These are phyloP conservation scores for Syngnathus acus DNA, from an alignment of 2,797 vertebrate species.

Conservation along the genomic window DNA sequence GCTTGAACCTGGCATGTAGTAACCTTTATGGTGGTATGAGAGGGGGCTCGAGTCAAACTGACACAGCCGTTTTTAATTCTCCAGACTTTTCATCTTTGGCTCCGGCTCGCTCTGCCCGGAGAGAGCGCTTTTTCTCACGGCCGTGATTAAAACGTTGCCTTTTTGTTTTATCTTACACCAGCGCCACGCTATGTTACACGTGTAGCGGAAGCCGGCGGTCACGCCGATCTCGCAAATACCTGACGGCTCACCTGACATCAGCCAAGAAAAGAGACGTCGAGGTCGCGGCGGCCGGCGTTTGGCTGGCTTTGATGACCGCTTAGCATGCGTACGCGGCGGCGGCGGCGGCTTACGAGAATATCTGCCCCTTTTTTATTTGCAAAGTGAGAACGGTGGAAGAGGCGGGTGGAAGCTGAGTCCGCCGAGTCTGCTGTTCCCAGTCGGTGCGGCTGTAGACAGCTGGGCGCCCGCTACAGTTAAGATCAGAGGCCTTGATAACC, in stretches of 20 bases:
- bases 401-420: conserved; percentile 79
- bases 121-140: conserved; percentile 43
- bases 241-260: conserved; percentile 24
- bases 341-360: conserved; percentile 48
- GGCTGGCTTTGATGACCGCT: conserved; percentile 27
- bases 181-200: conserved; percentile 13
- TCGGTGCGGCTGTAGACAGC: conserved; percentile 84
- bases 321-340: conserved; percentile 36
- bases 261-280: conserved; percentile 18
- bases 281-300: conserved; percentile 4
- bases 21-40: conserved; percentile 65
- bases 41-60: conserved; percentile 60
- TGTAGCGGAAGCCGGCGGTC: conserved; percentile 10
- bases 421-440: conserved; percentile 81
- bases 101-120: conserved; percentile 32
- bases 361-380: conserved; percentile 59
- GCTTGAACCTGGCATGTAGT: conserved; percentile 68
- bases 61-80: conserved; percentile 66
- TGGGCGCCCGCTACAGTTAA: conserved; percentile 95
- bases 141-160: conserved; percentile 17
- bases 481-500: conserved; percentile 97
- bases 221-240: conserved; percentile 8
- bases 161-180: conserved; percentile 8
- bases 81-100: conserved; percentile 54
- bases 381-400: conserved; percentile 65